These are phyloP conservation scores for Dastarcus helophoroides DNA, from an alignment of 2,888 invertebrate genomes.

Conservation along the genomic window DNA sequence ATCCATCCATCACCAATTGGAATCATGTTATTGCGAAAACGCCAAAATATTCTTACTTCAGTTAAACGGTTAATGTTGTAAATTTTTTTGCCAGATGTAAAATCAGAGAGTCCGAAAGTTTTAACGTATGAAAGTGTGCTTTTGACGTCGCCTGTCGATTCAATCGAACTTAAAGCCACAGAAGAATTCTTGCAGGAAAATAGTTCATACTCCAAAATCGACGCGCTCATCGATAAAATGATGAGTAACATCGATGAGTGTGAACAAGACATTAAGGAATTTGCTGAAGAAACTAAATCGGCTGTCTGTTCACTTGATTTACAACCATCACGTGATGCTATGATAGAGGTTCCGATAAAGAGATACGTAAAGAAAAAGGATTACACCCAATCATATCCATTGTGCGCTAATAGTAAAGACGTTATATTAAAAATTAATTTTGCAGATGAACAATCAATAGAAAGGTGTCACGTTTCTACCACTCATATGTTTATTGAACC, in stretches of 20 bases:
- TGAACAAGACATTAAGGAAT: slow-evolving; percentile 1
- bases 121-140: slow-evolving; percentile 33
- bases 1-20: too few relatives aligned
- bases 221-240: slow-evolving; percentile 36
- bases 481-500: too few relatives aligned
- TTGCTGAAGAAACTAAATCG: slow-evolving; percentile 20
- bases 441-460: too few relatives aligned
- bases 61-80: slow-evolving; percentile 4
- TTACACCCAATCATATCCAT: too few relatives aligned
- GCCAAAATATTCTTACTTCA: not conserved
- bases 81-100: slow-evolving; percentile 25
- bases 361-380: slow-evolving; percentile 21
- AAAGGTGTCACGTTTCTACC: too few relatives aligned
- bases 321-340: slow-evolving; percentile 31
- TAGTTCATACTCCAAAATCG: slow-evolving; percentile 34
- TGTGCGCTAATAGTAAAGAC: too few relatives aligned
- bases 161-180: slow-evolving; percentile 20
- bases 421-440: too few relatives aligned
- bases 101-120: slow-evolving; percentile 21
- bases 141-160: slow-evolving; percentile 25
- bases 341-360: slow-evolving; percentile 35
- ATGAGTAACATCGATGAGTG: slow-evolving; percentile 35
- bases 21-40: too few relatives aligned
- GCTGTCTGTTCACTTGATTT: slow-evolving; percentile 32
- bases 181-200: slow-evolving; percentile 16